Base-by-base conservation (phyloP, 2,113 vertebrate genomes). In the Percina caprodes region DNA sequence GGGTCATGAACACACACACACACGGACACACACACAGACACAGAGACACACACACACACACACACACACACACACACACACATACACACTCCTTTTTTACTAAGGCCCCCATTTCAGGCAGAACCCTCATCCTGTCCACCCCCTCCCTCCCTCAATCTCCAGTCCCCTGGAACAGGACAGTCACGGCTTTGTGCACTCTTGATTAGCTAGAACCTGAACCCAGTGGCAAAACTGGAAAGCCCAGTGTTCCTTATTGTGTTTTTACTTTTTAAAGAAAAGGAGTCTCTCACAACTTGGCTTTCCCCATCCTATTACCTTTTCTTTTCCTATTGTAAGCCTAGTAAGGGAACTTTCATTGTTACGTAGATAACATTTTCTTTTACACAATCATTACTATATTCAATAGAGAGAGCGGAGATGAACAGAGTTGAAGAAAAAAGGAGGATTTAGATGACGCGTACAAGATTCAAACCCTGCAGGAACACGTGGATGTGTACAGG, bases 161-260 rank as follows among this genome's bases (percentile, higher is more conserved):
- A 94, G 75, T 83, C 74, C 90, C 82, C 88, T 92, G 92, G 89
- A 93, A 94, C 91, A 88, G 92, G 93, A 93, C 92, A 92, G 93
- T 94, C 94, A 93, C 88, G 90, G 88, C 87, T 94, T 85, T 94
- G 91, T 94, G 92, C 92, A 93, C 89, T 85, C 87, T 81, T 92
- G 92, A 93, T 92, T 85, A 95, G 92, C 93, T 93, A 94, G 88
- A 94, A 94, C 92, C 88, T 89, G 88, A 93, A 90, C 85, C 91
- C 77, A 60, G 84, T 68, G 89, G 92, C 89, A 80, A 85, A 54
- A 71, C 73, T 74, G 85, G 82, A 86, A 80, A 86, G 71, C 87
- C 79, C 84, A 78, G 30, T 73, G 78, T 76, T 82, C 74, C 74
- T 88, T 86, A 80, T 84, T 91, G 83, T 86, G 82, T 88, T 79